Evolutionary conservation across 2,113 vertebrate species (phyloP), one percentile per base, ranked within the genome.

Genomic region (Piliocolobus tephrosceles): DNA sequence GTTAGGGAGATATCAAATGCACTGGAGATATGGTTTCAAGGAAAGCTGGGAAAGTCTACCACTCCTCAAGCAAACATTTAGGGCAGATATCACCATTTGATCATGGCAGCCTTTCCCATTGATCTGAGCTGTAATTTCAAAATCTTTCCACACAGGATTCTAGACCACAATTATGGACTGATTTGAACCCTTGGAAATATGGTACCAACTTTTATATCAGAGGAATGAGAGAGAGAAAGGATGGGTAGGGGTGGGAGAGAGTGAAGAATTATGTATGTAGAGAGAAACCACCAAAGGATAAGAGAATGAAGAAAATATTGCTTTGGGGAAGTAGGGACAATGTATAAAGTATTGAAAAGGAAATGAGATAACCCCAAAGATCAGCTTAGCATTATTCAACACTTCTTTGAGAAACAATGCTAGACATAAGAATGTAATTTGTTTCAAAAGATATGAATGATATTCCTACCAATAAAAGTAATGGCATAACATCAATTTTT

Each of bases 61-160:
- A 50, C 3, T 57, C 1, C 57, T 30, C 35, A 80, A 22, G 12
- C 45, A 66, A 23, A 72, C 25, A 16, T 61, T 40, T n/a, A 94
- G 20, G 20, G 20, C 38, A 79, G 20, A 50, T 32, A 55, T 3
- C 61, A 72, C 45, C 52, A 17, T 57, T n/a, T 58, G 13, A 79
- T 81, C 35, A 11, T 30, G 20, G 64, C 4, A 32, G 40, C 9
- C 30, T 47, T 86, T 43, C 61, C 14, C 47, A 94, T 0, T 50
- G 57, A 95, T 87, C 10, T 35, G 40, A 94, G 52, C 22, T 47
- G 2, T 73, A 58, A 89, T 64, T 79, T 91, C 64, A 80, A 96
- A 82, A 84, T 47, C 35, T 86, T 95, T 87, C 75, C 72, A 94
- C 35, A 91, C 25, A 55, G 13, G 17, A 86, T n/a, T 93, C 79